Percentiles rank a stretch among this genome's conserved stretches.
phyloP scores from a whole-genome alignment of 2,888 invertebrate genomes.

The Cryptocephalus primarius region DNA sequence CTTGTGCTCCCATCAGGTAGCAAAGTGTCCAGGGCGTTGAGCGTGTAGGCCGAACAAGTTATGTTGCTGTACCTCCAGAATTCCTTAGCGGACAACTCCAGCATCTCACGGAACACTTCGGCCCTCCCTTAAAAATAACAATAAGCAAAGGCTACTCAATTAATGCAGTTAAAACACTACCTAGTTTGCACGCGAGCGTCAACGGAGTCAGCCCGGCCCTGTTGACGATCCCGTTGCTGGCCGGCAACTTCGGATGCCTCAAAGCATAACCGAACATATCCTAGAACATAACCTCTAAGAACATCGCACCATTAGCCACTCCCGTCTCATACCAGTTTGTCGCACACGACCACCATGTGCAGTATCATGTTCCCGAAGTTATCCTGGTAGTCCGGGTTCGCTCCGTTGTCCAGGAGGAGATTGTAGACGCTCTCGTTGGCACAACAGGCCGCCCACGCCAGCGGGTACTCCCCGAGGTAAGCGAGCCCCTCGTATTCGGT shows the following conservation, averaged over 20 bases:
- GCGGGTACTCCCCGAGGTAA: conserved; percentile 93
- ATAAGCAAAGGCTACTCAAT: not conserved
- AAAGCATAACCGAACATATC: conserved; percentile 98
- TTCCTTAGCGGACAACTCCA: conserved; percentile 88
- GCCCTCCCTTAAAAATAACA: conserved; percentile 52
- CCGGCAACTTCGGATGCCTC: conserved; percentile 85
- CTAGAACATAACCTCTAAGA: conserved; percentile 39
- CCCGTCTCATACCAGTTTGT: conserved; percentile 66
- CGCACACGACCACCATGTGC: conserved; percentile 99
- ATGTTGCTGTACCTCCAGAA: conserved; percentile 99
- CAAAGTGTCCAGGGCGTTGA: conserved; percentile 92
- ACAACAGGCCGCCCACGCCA: conserved; percentile 96
- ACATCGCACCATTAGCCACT: not conserved
- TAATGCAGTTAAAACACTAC: conserved; percentile 12
- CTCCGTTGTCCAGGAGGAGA: conserved; percentile 79
- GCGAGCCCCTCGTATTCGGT: conserved; percentile 96
- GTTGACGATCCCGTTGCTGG: conserved; percentile 85
- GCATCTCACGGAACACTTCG: conserved; percentile 94
- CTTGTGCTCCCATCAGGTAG: conserved; percentile 91
- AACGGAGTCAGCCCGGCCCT: conserved; percentile 85
- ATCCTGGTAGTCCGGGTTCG: conserved; percentile 93
- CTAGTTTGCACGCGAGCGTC: conserved; percentile 91
- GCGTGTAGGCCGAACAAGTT: conserved; percentile 94
- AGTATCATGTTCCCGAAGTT: conserved; percentile 96
- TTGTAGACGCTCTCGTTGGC: conserved; percentile 97